Base-by-base conservation (phyloP, 2,888 invertebrate genomes). In the Marronus borbonicus region DNA sequence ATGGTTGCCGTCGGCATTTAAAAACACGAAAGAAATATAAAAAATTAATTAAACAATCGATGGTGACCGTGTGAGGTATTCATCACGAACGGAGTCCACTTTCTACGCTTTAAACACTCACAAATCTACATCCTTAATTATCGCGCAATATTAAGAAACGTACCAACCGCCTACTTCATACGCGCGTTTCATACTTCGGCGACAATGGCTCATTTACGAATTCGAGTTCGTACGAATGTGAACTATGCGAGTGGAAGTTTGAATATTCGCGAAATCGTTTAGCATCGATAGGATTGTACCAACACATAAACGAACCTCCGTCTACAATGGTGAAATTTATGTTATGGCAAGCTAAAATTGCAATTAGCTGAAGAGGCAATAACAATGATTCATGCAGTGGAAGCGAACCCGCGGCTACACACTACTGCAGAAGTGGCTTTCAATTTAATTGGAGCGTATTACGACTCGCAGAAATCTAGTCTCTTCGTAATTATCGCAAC, bases 301-400 rank as follows among this genome's bases (percentile, higher is more conserved):
- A 0, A 44, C 5, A 31, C 5, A 31, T 5, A 2, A 8, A 8
- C 44, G 12, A 8, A 44, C 12, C 44, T 2, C 8, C 8, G 44
- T 44, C 44, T 44, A 44, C 65, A n/a, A 50, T 14, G 14, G 14
- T 24, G 50, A 24, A 50, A 68, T 68, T 68, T 50, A 50, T 50
- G 50, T 68, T 68, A 28, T 14, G 49, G 24, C 50, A 24, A 17
- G 50, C 50, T 50, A 28, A 49, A 68, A 52, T 50, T 68, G 28
- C 68, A 68, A 68, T 68, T 68, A 68, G 50, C 44, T 65, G 17
- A 28, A 28, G 68, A 17, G 24, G 68, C 28, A 28, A 50, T 68
- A 68, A 68, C 49, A 49, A 50, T 68, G 52, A 68, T 68, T 68
- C 68, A 68, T 50, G 24, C 50, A 50, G 2, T 20, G 50, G 8